Base-by-base conservation (phyloP, 2,888 invertebrate genomes). In the Oxytorus armatus region DNA sequence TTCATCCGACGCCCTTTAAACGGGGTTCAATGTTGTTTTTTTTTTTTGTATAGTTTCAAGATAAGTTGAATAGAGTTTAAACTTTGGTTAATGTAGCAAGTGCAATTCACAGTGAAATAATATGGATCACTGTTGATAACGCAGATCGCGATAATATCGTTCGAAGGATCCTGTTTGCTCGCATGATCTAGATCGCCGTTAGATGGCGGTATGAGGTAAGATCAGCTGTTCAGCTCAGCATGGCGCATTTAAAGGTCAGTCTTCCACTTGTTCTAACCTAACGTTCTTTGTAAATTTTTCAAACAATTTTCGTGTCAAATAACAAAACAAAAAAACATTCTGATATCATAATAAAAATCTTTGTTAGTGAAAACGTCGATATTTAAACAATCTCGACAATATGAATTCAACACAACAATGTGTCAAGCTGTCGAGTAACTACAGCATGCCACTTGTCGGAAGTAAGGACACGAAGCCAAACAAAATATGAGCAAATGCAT, bases 391-490 rank as follows among this genome's bases (percentile, higher is more conserved):
- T n/a, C n/a, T n/a, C n/a, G n/a, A 63, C 39, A 63, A 36, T 18
- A 85, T 83, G 85, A 83, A 72, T 66, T 10, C 77, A 3, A 72
- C 73, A 21, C 76, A 77, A 33, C 79, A 82, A 75, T 83, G 70
- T 63, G 89, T 92, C 82, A 87, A 88, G 82, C 88, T 93, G 72
- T 84, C 89, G 29, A 93, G 92, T 88, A 94, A 93, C 59, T 90
- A 92, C 86, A 83, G 87, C 74, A 94, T 94, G 93, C 94, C 94
- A 36, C 88, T 94, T 78, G 90, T 94, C 85, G 94, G 94, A 90
- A 92, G 94, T 94, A 93, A 92, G 93, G 79, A 86, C 29, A 2
- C 2, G 47, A 29, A 47, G 16, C 14, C 42, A 10, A 73, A 69
- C 61, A 8, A 33, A 47, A 8, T 53, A 57, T 36, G 7, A 23